phyloP scores from a whole-genome alignment of 2,888 invertebrate species.

The Itoplectis maculator region DNA sequence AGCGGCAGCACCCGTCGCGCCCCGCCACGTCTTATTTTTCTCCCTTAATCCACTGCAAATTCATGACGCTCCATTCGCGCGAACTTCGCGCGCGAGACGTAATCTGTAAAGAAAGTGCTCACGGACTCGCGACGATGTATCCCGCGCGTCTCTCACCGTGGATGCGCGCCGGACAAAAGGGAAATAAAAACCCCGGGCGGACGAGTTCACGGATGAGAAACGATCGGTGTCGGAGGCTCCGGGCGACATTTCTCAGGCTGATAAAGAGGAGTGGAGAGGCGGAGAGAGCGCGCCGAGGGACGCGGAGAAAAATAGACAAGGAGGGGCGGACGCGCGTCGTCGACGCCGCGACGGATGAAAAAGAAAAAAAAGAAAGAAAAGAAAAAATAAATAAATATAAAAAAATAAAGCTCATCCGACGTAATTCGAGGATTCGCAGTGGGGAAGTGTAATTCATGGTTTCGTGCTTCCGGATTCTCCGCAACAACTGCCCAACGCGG shows the following conservation, averaged over 20 bases:
- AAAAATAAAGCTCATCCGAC: conserved; percentile 70
- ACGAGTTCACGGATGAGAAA: conserved; percentile 67
- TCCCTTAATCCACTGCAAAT: conserved; percentile 15
- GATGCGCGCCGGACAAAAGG: conserved; percentile 31
- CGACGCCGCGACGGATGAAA: conserved; percentile 2
- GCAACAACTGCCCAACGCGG: conserved; percentile 20
- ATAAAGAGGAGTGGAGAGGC: conserved; percentile 17
- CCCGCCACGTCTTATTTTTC: background rate
- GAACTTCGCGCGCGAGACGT: background rate
- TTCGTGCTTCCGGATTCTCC: conserved; percentile 63
- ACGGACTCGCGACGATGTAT: conserved; percentile 22
- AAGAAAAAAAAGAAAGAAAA: conserved; percentile 60
- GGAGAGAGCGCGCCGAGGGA: conserved; percentile 30
- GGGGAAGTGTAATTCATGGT: conserved; percentile 70
- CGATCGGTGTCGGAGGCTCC: conserved; percentile 53
- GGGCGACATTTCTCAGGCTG: conserved; percentile 54
- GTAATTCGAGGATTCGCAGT: conserved; percentile 70
- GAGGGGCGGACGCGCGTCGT: conserved; percentile 11
- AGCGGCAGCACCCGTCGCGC: background rate
- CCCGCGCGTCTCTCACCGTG: conserved; percentile 30
- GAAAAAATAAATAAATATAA: conserved; percentile 63
- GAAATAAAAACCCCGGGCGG: conserved; percentile 42
- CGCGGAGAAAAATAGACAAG: conserved; percentile 21
- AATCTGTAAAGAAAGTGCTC: conserved; percentile 24
- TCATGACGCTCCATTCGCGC: conserved; percentile 5